Percentiles rank a stretch among this genome's conserved stretches.
Conservation (phyloP, 2,797 vertebrate genomes). For the Muscicapa comitata region DNA sequence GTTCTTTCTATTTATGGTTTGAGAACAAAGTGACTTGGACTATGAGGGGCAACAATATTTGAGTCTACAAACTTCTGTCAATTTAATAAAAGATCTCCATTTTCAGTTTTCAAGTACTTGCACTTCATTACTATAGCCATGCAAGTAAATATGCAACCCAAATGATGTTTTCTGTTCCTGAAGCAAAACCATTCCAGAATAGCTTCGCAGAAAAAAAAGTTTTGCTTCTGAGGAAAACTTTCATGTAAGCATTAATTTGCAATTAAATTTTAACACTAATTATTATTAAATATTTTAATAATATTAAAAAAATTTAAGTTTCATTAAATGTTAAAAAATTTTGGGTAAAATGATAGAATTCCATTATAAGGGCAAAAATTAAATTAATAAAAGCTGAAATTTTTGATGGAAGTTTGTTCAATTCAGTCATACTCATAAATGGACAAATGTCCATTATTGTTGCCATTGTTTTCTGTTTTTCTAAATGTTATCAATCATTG, state of each 20-base stretch:
- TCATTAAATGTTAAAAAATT: not conserved
- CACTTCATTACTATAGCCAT: not conserved
- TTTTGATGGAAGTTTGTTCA: not conserved
- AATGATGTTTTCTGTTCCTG: not conserved
- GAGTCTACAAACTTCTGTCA: not conserved
- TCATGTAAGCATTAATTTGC: not conserved
- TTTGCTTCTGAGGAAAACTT: not conserved
- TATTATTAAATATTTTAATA: not conserved
- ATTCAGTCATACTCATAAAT: not conserved
- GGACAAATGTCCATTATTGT: not conserved
- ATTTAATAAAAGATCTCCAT: not conserved
- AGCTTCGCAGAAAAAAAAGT: not conserved
- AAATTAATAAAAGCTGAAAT: not conserved
- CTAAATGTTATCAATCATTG: not conserved
- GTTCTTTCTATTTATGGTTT: not conserved
- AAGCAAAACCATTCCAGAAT: not conserved
- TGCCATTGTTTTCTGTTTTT: not conserved
- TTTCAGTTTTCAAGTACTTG: not conserved
- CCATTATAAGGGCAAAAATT: not conserved
- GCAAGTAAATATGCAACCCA: not conserved
- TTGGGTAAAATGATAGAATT: not conserved
- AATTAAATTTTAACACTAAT: not conserved
- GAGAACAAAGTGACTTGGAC: not conserved
- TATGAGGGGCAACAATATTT: not conserved
- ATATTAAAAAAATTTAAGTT: not conserved